Evolutionary conservation across 2,888 invertebrate species (phyloP), one percentile per base, ranked within the genome.

Genomic region (Cataglyphis livida): DNA sequence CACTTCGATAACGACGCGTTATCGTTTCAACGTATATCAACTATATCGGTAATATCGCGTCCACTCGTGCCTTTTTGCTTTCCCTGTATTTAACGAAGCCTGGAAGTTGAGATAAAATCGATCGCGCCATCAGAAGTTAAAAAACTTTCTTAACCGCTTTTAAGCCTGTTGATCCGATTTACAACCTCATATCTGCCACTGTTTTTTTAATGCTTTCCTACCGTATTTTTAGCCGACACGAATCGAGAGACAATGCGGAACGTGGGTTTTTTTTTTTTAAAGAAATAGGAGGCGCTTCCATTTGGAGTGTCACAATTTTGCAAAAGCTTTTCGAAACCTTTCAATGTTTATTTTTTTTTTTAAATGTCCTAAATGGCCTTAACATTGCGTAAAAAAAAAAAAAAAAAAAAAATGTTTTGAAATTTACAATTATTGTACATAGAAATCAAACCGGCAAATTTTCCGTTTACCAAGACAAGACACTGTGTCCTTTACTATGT

Each of bases 1-100:
- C 62, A 25, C 61, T 59, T 25, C n/a, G 73, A 82, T 88, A 88
- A 88, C 79, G 59, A 18, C 18, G 32, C 3, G 62, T 88, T 87
- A 87, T 87, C 87, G 18, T 61, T 59, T 61, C 71, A 61, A 71
- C 66, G 38, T 41, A n/a, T 82, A 85, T 82, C 79, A 75, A 66
- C 41, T 57, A 25, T 82, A 86, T 88, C 74, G 48, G 51, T 57
- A 78, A 62, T 85, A 84, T 86, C 84, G n/a, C 28, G 38, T 44
- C 15, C 5, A 62, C 70, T 81, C 65, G 9, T 21, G 28, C 10
- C 21, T 61, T 78, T 59, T 41, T 51, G 9, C 35, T 73, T 57
- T 38, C 48, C 41, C 51, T 32, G 57, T 82, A 64, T 54, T 38
- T 48, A 59, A 25, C 44, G 32, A 75, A 28, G 41, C 35, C 75